These are phyloP conservation scores for Hippocampus barbouri DNA, from an alignment of 2,113 vertebrate genomes.

Conservation along the genomic window DNA sequence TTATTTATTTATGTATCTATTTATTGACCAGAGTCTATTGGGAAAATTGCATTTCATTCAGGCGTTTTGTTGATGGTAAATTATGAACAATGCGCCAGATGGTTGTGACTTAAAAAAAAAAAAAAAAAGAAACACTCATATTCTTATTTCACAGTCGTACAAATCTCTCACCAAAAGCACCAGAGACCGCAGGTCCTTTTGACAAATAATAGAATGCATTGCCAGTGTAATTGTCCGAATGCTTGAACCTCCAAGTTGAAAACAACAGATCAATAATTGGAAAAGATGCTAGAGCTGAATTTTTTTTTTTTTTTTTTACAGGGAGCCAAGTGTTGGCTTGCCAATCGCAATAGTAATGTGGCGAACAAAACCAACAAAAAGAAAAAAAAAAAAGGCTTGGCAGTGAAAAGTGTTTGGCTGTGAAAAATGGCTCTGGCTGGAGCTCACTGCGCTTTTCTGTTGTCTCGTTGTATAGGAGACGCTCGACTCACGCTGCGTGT, in stretches of 20 bases:
- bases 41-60: slow-evolving; percentile 9
- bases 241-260: slow-evolving; percentile 1
- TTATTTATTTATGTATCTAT: slow-evolving; percentile 16
- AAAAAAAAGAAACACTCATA: neutral
- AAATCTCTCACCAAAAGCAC: slow-evolving; percentile 14
- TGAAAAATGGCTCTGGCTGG: slow-evolving; percentile 20
- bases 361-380: slow-evolving; percentile 1
- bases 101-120: slow-evolving; percentile 38
- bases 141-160: slow-evolving; percentile 31
- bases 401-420: slow-evolving; percentile 16
- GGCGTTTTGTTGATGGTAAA: slow-evolving; percentile 20
- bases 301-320: neutral
- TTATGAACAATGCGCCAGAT: slow-evolving; percentile 29
- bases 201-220: slow-evolving; percentile 15
- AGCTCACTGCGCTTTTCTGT: neutral
- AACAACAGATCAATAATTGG: slow-evolving; percentile 26
- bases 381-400: slow-evolving; percentile 7
- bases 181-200: slow-evolving; percentile 19
- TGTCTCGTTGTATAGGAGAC: neutral
- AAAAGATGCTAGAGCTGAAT: slow-evolving; percentile 28
- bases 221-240: slow-evolving; percentile 23
- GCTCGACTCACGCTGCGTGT: slow-evolving; percentile 5
- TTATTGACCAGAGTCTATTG: slow-evolving; percentile 8
- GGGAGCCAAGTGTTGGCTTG: slow-evolving; percentile 22
- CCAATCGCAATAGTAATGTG: slow-evolving; percentile 16